A percentile compares a stretch with the other conserved stretches of the same genome.
These are phyloP conservation scores for Chaetodon trifasciatus DNA, from an alignment of 2,797 vertebrate species.

Conservation along the genomic window DNA sequence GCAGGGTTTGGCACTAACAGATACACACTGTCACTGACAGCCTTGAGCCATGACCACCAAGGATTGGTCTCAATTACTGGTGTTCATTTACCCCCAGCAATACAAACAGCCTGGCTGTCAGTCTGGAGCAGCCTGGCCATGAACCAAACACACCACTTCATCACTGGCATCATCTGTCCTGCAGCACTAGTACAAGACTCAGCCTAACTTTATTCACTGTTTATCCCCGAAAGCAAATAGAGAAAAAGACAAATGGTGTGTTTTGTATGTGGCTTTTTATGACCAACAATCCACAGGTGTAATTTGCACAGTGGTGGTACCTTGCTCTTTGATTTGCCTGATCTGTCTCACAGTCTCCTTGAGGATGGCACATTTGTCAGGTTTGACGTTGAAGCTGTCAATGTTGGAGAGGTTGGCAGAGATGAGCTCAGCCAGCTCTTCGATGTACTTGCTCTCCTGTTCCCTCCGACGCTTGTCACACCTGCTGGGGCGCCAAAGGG, in stretches of 20 bases:
- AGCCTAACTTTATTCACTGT: constrained; percentile 34
- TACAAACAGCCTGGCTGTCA: constrained; percentile 62
- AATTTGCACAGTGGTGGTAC: constrained; percentile 74
- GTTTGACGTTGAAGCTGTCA: constrained; percentile 99
- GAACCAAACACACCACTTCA: constrained; percentile 70
- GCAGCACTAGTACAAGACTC: constrained; percentile 30
- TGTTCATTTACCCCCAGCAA: constrained; percentile 72
- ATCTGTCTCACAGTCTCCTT: constrained; percentile 99
- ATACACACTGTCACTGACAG: constrained; percentile 63
- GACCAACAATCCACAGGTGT: constrained; percentile 1
- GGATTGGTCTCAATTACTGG: constrained; percentile 78
- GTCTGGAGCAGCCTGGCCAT: constrained; percentile 61
- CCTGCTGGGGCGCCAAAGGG: constrained; percentile 80
- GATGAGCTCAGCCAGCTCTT: constrained; percentile 98
- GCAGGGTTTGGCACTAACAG: constrained; percentile 62
- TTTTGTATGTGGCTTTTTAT: neutral
- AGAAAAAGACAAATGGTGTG: neutral
- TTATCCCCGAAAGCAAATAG: constrained; percentile 28
- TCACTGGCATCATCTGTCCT: constrained; percentile 69
- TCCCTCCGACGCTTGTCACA: constrained; percentile 98
- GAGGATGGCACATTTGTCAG: constrained; percentile 99
- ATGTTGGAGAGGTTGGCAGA: constrained; percentile 99
- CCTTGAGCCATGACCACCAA: constrained; percentile 74
- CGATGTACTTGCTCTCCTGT: constrained; percentile 99
- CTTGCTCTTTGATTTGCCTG: constrained; percentile 99